Evolutionary conservation across 2,888 invertebrate species (phyloP).

Genomic region (Molorchus minor): DNA sequence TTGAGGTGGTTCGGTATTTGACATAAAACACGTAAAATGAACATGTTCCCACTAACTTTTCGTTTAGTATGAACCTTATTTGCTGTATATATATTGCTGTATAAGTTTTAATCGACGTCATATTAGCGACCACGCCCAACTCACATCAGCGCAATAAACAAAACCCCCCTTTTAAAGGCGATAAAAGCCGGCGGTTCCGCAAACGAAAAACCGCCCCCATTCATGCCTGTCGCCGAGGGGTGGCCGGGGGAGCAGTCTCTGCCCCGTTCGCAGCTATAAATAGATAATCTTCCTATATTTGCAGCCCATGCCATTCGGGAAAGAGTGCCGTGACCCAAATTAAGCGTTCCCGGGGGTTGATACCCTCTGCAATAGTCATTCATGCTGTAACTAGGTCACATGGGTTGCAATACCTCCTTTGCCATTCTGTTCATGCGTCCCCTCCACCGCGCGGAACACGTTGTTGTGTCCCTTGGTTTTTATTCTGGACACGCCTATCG

Average conservation of each 20-base stretch:
- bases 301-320: conserved; percentile 25
- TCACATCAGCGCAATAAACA: not conserved
- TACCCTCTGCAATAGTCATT: conserved; percentile 56
- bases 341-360: conserved; percentile 58
- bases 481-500: conserved; percentile 16
- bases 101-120: too few species aligned
- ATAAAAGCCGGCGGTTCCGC: not conserved
- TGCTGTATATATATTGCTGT: too few species aligned
- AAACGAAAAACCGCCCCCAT: conserved; percentile 6
- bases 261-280: conserved; percentile 13
- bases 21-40: too few species aligned
- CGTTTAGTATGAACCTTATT: too few species aligned
- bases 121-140: not conserved
- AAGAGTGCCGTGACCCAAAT: conserved; percentile 45
- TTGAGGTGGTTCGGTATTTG: too few species aligned
- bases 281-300: conserved; percentile 24
- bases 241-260: conserved; percentile 6
- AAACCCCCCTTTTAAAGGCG: not conserved
- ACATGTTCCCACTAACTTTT: too few species aligned
- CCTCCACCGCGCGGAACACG: conserved; percentile 7
- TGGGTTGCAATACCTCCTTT: conserved; percentile 52
- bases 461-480: too few species aligned
- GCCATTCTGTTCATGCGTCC: conserved; percentile 37
- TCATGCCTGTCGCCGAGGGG: conserved; percentile 11
- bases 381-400: conserved; percentile 56